Conservation (phyloP, 1,140 invertebrate genomes). For the Teleopsis dalmanni region DNA sequence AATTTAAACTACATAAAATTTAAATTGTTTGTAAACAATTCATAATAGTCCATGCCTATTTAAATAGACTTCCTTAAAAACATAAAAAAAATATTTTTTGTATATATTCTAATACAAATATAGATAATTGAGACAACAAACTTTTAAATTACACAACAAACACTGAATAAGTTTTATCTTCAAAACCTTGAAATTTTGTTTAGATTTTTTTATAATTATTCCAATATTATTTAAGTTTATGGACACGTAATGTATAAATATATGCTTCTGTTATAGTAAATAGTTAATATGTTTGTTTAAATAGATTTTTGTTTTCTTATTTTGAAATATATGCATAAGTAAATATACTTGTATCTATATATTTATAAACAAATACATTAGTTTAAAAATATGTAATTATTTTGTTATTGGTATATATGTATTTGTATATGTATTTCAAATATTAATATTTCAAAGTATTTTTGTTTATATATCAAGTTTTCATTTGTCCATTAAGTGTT, state of each 20-base stretch:
- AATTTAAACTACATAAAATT: neutral
- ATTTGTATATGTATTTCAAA: neutral
- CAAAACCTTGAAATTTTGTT: too few relatives aligned
- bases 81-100: too few relatives aligned
- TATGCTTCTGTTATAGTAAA: neutral
- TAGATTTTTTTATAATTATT: too few relatives aligned
- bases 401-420: neutral
- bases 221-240: too few relatives aligned
- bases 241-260: conserved; percentile 3
- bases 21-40: neutral
- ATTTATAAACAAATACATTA: conserved; percentile 2
- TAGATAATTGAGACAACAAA: too few relatives aligned
- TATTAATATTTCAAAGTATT: neutral
- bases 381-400: neutral
- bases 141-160: too few relatives aligned
- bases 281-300: neutral
- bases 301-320: neutral
- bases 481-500: too few relatives aligned
- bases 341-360: conserved; percentile 1
- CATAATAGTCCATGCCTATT: too few relatives aligned
- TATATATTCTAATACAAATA: too few relatives aligned
- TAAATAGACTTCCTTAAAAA: too few relatives aligned
- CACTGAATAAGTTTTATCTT: too few relatives aligned
- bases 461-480: too few relatives aligned
- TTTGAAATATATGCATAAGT: conserved; percentile 6